Conservation (phyloP, 2,113 vertebrate genomes). For the Vireo altiloquus region DNA sequence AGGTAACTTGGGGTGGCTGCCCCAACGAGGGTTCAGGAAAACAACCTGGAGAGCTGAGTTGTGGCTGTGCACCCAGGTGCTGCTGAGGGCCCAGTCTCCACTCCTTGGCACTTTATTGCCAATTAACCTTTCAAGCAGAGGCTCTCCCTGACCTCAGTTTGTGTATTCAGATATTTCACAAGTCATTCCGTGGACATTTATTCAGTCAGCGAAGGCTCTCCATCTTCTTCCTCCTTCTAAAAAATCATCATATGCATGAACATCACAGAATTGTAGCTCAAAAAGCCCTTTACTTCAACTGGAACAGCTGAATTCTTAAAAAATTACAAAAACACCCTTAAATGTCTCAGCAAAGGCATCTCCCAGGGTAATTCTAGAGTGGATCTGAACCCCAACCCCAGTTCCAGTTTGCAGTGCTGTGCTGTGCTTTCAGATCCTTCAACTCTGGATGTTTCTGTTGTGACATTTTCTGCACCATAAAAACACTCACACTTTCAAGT, state of each 20-base stretch:
- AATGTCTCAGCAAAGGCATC: neutral
- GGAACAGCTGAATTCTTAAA: neutral
- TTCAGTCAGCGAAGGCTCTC: neutral
- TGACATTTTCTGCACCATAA: neutral
- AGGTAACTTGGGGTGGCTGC: neutral
- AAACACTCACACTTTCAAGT: neutral
- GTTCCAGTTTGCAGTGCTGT: neutral
- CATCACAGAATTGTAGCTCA: rapidly evolving
- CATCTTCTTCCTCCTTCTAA: neutral
- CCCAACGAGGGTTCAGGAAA: neutral
- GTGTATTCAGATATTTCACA: neutral
- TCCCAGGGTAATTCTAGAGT: neutral
- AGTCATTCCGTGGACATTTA: neutral
- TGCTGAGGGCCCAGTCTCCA: neutral
- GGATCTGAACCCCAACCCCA: neutral
- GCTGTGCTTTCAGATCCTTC: neutral
- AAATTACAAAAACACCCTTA: neutral
- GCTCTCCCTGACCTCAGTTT: neutral
- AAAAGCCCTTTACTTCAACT: neutral
- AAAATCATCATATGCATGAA: neutral
- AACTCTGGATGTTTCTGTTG: neutral
- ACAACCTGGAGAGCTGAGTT: neutral
- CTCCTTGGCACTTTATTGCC: neutral
- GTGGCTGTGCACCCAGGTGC: neutral
- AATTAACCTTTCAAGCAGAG: neutral